Evolutionary conservation across 2,113 vertebrate species (phyloP), one percentile per base, ranked within the genome.

Genomic region (Climacteris rufus): DNA sequence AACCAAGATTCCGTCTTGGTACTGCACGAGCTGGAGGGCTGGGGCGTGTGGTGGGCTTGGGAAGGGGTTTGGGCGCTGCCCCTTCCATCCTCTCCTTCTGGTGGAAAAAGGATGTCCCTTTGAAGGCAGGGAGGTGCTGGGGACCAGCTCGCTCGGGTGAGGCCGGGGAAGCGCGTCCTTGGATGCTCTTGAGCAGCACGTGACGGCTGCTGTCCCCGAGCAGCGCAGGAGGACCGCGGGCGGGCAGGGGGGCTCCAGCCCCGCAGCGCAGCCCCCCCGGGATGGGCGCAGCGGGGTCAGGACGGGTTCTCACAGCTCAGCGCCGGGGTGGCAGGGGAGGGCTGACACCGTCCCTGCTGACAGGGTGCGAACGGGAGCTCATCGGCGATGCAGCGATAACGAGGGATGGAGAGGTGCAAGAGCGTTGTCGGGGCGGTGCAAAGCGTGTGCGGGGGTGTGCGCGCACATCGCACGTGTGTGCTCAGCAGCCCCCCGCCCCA

Each of bases 141-240:
- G 70, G 53, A 49, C 61, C 33, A 0, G 35, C 74, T 95, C 1
- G 19, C 42, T 71, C 12, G 10, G 84, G 87, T 22, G 87, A 5
- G 31, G 21, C 31, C 7, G 4, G 47, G 82, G 35, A 37, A 2
- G 77, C 15, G 70, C 3, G 94, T 94, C 95, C 95, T 97, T 96
- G 96, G 96, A 97, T 94, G 94, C 91, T 95, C 94, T 94, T 96
- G 96, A 95, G 87, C 78, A 28, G 94, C 89, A 91, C 39, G 87
- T 93, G 95, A 60, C 52, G 3, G 78, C 85, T 1, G 31, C 90
- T 60, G 84, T 93, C 91, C 92, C 69, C 0, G 52, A 21, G 65
- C 24, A 0, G 89, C 1, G 7, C 78, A 9, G 87, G 60, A 45
- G 76, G 81, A 42, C 52, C 2, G 15, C 0, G 74, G 69, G 61